phyloP scores from a whole-genome alignment of 2,888 invertebrate genomes.

The Eilema sororculum region DNA sequence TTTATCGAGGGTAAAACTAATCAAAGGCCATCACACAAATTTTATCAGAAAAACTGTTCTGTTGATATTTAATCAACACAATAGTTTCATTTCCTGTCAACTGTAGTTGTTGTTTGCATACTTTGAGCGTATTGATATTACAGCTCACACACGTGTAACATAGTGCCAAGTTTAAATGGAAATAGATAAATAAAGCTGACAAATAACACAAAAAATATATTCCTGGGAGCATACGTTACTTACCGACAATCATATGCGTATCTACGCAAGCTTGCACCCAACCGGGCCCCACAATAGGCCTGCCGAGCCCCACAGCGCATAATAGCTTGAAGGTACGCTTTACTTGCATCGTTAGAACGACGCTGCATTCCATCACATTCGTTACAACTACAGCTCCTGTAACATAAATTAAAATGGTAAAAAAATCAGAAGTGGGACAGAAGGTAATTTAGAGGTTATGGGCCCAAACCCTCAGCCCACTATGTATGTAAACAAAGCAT shows the following conservation, averaged over 20 bases:
- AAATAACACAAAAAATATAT: neutral
- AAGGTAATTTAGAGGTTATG: neutral
- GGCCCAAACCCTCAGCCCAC: neutral
- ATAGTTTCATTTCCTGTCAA: too few relatives aligned
- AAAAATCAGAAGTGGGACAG: neutral
- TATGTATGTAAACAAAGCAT: too few relatives aligned
- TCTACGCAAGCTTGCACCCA: constrained; percentile 80
- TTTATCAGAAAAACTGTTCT: too few relatives aligned
- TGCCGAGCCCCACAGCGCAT: constrained; percentile 86
- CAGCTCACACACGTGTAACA: too few relatives aligned
- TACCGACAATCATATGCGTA: constrained; percentile 71
- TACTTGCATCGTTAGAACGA: constrained; percentile 85
- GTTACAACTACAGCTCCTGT: constrained; percentile 86
- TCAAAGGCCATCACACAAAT: neutral
- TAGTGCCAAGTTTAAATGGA: too few relatives aligned
- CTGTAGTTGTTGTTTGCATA: too few relatives aligned
- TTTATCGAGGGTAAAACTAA: neutral
- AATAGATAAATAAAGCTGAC: too few relatives aligned
- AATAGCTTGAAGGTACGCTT: constrained; percentile 88
- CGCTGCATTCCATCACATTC: constrained; percentile 78
- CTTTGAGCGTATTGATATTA: too few relatives aligned
- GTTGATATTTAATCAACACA: too few relatives aligned
- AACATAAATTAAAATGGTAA: neutral
- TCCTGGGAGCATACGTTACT: constrained; percentile 30
- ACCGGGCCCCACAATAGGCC: constrained; percentile 85